Conservation (phyloP, 2,113 vertebrate species). For the Propithecus coquereli region DNA sequence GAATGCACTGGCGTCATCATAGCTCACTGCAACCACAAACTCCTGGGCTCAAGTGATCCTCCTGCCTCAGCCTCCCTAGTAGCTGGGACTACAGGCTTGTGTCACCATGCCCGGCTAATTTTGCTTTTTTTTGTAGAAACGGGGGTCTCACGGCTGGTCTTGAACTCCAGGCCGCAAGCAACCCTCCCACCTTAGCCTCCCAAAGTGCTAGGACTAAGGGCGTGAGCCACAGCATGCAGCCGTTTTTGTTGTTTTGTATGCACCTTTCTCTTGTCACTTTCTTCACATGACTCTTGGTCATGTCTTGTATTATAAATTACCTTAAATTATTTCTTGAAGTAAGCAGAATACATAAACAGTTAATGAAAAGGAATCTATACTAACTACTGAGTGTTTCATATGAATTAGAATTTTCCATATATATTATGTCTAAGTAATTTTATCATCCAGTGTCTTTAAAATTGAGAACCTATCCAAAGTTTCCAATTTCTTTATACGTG, state of each 20-base stretch:
- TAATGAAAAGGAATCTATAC: constrained; percentile 34
- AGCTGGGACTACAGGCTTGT: too few species aligned
- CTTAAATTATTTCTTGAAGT: constrained; percentile 31
- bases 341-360: neutral
- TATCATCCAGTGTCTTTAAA: constrained; percentile 20
- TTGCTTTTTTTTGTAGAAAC: too few species aligned
- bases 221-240: too few species aligned
- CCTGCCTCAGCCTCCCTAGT: too few species aligned
- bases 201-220: too few species aligned
- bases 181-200: too few species aligned
- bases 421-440: constrained; percentile 3
- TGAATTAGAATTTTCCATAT: neutral
- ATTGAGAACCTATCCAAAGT: constrained; percentile 56
- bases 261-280: neutral
- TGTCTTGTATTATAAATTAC: neutral
- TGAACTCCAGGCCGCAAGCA: too few species aligned
- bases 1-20: too few species aligned
- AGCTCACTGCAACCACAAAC: too few species aligned
- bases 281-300: neutral
- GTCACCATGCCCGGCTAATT: too few species aligned
- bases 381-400: neutral
- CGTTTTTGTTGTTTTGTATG: neutral
- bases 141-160: too few species aligned
- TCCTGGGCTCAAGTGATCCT: too few species aligned
- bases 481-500: constrained; percentile 63